Base-by-base conservation (phyloP, 2,113 vertebrate genomes). In the Eudorcas thomsonii region DNA sequence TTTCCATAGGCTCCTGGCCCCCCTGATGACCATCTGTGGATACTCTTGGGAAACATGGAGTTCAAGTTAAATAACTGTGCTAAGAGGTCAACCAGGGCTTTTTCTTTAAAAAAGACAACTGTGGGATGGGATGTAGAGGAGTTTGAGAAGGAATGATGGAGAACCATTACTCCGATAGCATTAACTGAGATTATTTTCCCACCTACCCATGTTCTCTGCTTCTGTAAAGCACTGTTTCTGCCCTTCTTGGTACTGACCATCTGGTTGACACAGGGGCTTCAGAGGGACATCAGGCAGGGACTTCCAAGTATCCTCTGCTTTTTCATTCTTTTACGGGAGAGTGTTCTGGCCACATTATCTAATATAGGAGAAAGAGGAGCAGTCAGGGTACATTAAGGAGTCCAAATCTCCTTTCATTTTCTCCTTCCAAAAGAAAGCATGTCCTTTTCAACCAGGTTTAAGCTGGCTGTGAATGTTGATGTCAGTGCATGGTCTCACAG, bases 151-250 rank as follows among this genome's bases (percentile, higher is more conserved):
- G 74, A 92, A 84, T 1, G 52, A 21, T 77, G 28, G 8, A 45
- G 67, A 88, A 78, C 1, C 39, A 90, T 71, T 95, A 84, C 19
- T 84, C 48, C 52, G 8, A 93, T 88, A 48, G 28, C 28, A 93
- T 59, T 94, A 87, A 43, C 45, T 97, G 59, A 92, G 28, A 3
- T 88, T 88, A 67, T 92, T 97, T 96, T 91, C 77, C 30, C 21
- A 94, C 28, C 36, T 92, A 87, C 11, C 28, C 36, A 77, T 91
- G 92, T 97, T 92, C 28, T 94, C 43, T 87, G 80, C 43, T 33
- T 90, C 36, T 45, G 23, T 57, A 90, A 95, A 94, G 6, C 36
- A 62, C 26, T 84, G 15, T 45, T 90, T 92, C 39, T 30, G 1
- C 26, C 92, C 8, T 71, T 83, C 39, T 95, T 33, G 48, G 9